A percentile compares a stretch with the other conserved stretches of the same genome.
phyloP scores from a whole-genome alignment of 2,113 vertebrate genomes.

The Penelope pileata region DNA sequence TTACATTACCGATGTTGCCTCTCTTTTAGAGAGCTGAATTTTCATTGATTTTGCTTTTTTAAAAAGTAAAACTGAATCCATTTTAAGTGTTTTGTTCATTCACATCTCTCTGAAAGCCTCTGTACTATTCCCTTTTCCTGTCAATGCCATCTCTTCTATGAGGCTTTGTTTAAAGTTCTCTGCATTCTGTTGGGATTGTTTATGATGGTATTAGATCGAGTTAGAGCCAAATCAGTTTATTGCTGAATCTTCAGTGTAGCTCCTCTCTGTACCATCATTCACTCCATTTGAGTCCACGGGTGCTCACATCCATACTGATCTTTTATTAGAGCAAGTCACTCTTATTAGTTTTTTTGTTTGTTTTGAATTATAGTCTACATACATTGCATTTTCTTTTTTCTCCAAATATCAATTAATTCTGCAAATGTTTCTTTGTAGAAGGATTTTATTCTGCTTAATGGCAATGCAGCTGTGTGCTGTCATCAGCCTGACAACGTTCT shows the following conservation, averaged over 20 bases:
- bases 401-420: not conserved
- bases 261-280: not conserved
- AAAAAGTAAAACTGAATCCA: not conserved
- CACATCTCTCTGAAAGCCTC: not conserved
- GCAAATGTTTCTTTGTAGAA: not conserved
- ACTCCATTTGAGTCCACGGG: not conserved
- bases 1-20: conserved; percentile 22
- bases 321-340: not conserved
- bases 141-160: not conserved
- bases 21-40: not conserved
- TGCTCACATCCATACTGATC: not conserved
- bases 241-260: conserved; percentile 10
- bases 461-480: not conserved
- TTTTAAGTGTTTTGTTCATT: not conserved
- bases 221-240: not conserved
- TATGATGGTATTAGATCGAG: not conserved
- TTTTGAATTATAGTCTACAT: not conserved
- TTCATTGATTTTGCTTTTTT: not conserved
- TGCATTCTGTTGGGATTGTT: not conserved
- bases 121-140: not conserved
- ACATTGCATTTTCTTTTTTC: not conserved
- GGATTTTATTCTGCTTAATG: not conserved
- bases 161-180: not conserved
- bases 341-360: not conserved
- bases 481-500: not conserved